phyloP scores from a whole-genome alignment of 2,113 vertebrate species.

The Crocuta crocuta region DNA sequence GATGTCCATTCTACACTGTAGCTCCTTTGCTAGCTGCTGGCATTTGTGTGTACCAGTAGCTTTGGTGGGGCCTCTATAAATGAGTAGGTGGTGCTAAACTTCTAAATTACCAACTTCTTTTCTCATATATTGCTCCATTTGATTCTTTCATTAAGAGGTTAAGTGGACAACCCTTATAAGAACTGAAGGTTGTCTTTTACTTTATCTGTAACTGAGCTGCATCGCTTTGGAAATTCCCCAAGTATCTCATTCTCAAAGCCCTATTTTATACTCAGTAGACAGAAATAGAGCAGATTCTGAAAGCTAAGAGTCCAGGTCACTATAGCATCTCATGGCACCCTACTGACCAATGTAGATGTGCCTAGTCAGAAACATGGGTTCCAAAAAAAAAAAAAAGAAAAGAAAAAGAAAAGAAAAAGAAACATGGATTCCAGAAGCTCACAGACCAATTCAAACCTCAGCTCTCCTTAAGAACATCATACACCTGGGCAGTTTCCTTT shows the following conservation, averaged over 20 bases:
- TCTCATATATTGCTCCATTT: slow-evolving; percentile 2
- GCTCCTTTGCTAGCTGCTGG: not conserved
- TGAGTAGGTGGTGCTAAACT: not conserved
- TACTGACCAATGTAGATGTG: not conserved
- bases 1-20: not conserved
- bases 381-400: not conserved
- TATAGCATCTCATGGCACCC: not conserved
- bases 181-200: not conserved
- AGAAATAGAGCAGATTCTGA: not conserved
- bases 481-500: not conserved
- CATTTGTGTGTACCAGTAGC: not conserved
- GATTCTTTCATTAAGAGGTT: slow-evolving; percentile 22
- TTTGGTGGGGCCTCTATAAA: slow-evolving; percentile 5
- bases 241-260: not conserved
- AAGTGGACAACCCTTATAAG: slow-evolving; percentile 3
- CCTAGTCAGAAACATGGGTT: not conserved
- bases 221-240: not conserved
- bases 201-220: not conserved
- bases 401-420: not conserved
- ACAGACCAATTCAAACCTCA: not conserved
- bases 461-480: not conserved
- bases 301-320: not conserved
- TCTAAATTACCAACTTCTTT: not conserved
- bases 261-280: not conserved
- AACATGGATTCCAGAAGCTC: not conserved